These are phyloP conservation scores for Hydrozoanthus tunicans DNA, from an alignment of 64 coral and sea anemone genomes.

Conservation along the genomic window DNA sequence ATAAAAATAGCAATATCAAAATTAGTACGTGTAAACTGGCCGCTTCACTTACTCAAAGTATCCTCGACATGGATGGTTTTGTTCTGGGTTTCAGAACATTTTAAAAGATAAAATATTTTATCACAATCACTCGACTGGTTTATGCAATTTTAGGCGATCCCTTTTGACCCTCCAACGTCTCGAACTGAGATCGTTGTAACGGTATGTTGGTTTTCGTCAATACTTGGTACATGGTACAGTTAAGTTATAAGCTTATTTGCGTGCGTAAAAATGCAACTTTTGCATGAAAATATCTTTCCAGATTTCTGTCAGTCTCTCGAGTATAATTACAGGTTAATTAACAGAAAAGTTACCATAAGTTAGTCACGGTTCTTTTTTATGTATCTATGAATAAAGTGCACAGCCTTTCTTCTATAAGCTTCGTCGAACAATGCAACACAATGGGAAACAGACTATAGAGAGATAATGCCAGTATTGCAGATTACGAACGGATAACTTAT, in stretches of 20 bases:
- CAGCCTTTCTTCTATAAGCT: background rate
- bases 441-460: background rate
- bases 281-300: constrained; percentile 1
- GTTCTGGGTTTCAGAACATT: constrained; percentile 38
- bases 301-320: constrained; percentile 8
- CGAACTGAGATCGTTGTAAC: constrained; percentile 2
- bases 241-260: background rate
- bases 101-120: background rate
- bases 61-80: constrained; percentile 14
- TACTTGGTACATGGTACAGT: background rate
- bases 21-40: background rate
- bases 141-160: constrained; percentile 5
- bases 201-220: background rate
- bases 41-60: constrained; percentile 1
- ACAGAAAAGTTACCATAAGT: background rate
- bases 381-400: constrained; percentile 8
- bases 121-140: background rate
- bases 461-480: constrained; percentile 36
- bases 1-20: background rate
- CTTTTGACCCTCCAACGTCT: constrained; percentile 7
- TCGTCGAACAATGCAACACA: constrained; percentile 47
- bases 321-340: constrained; percentile 40
- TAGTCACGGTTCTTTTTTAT: constrained; percentile 15
- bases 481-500: constrained; percentile 4
- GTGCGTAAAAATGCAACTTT: background rate